A percentile compares a stretch with the other conserved stretches of the same genome.
Conservation (phyloP, 2,113 vertebrate species). For the Rhabdomys dilectus region DNA sequence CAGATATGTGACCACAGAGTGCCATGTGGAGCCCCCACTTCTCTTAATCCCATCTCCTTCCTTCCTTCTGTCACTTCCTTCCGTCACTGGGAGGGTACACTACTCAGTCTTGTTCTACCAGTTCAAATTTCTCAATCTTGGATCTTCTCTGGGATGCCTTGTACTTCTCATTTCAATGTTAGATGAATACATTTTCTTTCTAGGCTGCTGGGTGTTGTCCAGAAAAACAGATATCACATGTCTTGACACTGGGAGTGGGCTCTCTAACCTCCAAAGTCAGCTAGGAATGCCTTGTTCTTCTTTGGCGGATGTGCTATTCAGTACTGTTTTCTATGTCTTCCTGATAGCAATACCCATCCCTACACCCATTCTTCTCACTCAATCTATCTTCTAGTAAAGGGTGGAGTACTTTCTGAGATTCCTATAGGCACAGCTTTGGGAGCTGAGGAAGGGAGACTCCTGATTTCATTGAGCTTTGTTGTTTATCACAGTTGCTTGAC, state of each 20-base stretch:
- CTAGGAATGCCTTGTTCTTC: neutral
- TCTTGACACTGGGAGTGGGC: neutral
- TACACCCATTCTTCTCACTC: neutral
- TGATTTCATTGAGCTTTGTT: neutral
- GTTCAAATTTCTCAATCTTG: neutral
- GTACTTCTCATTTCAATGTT: neutral
- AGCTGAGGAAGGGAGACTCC: neutral
- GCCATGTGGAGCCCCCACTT: neutral
- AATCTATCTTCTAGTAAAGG: neutral
- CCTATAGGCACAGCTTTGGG: neutral
- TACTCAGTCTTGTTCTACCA: neutral
- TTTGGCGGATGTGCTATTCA: neutral
- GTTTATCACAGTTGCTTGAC: neutral
- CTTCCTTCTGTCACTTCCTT: slow-evolving; percentile 57
- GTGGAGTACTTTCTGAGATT: neutral
- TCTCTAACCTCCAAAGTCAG: neutral
- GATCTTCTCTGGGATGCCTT: neutral
- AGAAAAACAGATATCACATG: neutral
- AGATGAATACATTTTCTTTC: neutral
- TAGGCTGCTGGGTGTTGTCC: neutral
- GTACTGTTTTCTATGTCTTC: neutral
- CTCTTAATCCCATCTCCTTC: neutral
- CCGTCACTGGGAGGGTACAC: neutral
- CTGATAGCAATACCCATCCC: neutral
- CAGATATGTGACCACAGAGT: neutral